Base-by-base conservation (phyloP, 2,888 invertebrate species). In the Drosophila niveifrons region DNA sequence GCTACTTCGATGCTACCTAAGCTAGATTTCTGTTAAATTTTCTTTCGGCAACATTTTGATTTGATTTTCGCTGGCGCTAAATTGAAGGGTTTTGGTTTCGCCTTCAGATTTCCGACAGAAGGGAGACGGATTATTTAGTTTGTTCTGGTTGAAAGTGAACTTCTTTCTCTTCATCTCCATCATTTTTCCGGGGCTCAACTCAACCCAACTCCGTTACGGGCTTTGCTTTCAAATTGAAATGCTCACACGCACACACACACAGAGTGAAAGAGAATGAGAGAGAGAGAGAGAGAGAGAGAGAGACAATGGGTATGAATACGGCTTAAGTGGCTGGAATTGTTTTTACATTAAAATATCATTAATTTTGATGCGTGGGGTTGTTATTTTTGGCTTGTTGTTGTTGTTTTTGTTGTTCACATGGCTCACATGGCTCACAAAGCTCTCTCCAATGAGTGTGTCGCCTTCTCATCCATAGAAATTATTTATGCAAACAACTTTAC, bases 331-430 rank as follows among this genome's bases (percentile, higher is more conserved):
- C 75, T 85, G 74, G 72, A 82, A 89, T 87, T 89, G 87, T 85
- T 89, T 87, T 84, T 89, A 80, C 87, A 87, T 87, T 89, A 87
- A 87, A 89, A 89, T 87, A 84, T 88, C 89, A 87, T 89, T 89
- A 84, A 80, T 80, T 87, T 78, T 75, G 69, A 80, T 82, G 74
- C 72, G 66, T 70, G 68, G 43, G 48, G 36, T 44, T 39, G 39
- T 44, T 66, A 70, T 56, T 55, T 13, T 44, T 29, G 47, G 36
- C 2, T 29, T 50, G 36, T 23, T 23, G 18, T 18, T 51, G 23
- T 43, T 53, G 17, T 55, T 44, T 15, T 56, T 56, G 34, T 39
- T 69, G 72, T 59, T 58, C 48, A 31, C 46, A 43, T 48, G 53
- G 48, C 58, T 64, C 55, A 55, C 48, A 51, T 39, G 50, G 23